Percentiles rank a stretch among this genome's conserved stretches.
Evolutionary conservation across 1,140 invertebrate genomes (phyloP).

Genomic region (Hyles vespertilio): DNA sequence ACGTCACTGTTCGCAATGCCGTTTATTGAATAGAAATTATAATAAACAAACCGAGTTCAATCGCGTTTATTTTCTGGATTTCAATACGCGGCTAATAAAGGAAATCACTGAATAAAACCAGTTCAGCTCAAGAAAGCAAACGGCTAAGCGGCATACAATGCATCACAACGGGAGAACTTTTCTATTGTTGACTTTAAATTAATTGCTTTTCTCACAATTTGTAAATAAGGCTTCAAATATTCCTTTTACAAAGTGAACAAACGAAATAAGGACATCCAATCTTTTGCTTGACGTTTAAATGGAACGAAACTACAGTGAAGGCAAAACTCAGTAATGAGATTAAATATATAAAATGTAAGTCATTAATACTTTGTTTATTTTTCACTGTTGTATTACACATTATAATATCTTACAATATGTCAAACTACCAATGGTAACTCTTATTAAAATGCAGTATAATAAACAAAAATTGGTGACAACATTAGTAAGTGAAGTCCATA

Average conservation of each 20-base stretch:
- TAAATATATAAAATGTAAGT: too few relatives aligned
- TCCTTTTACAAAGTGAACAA: slow-evolving; percentile 14
- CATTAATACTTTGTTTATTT: too few relatives aligned
- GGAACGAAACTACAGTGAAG: neutral
- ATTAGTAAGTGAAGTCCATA: neutral
- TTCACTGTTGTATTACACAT: too few relatives aligned
- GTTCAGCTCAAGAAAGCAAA: slow-evolving; percentile 56
- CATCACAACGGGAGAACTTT: slow-evolving; percentile 57
- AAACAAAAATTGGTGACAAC: neutral
- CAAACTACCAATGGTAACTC: too few relatives aligned
- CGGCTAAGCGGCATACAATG: slow-evolving; percentile 58
- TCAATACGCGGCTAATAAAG: slow-evolving; percentile 61
- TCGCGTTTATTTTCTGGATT: slow-evolving; percentile 14
- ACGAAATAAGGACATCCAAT: too few relatives aligned
- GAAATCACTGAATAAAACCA: slow-evolving; percentile 57
- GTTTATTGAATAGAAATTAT: neutral
- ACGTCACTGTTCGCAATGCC: too few relatives aligned
- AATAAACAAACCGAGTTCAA: neutral
- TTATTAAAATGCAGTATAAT: too few relatives aligned
- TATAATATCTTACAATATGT: too few relatives aligned
- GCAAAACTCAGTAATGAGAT: neutral
- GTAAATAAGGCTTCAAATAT: slow-evolving; percentile 30
- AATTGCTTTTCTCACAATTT: slow-evolving; percentile 50
- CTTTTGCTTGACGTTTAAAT: too few relatives aligned
- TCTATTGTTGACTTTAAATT: slow-evolving; percentile 63